Evolutionary conservation across 2,113 vertebrate genomes (phyloP).

Genomic region (Hypanus sabinus): DNA sequence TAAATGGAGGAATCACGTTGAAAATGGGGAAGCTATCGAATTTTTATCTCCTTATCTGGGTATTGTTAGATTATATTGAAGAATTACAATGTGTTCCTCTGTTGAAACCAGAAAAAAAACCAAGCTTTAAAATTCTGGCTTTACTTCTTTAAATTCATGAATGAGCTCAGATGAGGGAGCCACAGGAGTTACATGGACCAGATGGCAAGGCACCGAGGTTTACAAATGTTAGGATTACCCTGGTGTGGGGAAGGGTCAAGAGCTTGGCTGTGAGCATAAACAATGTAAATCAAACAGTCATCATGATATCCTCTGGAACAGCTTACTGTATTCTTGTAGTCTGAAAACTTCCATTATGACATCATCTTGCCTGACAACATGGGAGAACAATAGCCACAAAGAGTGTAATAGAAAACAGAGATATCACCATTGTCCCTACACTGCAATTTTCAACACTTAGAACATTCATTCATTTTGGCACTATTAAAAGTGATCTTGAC

Average conservation of each 20-base stretch:
- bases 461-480: slow-evolving; percentile 24
- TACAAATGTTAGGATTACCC: background rate
- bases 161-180: background rate
- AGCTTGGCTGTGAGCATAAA: background rate
- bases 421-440: background rate
- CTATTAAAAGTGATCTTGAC: background rate
- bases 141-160: background rate
- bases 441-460: background rate
- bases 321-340: background rate
- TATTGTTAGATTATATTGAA: background rate
- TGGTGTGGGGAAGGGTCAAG: background rate
- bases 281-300: background rate
- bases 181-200: background rate
- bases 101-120: background rate
- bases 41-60: background rate
- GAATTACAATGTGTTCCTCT: background rate
- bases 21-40: background rate
- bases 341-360: background rate
- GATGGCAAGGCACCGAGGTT: background rate
- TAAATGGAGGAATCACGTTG: background rate
- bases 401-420: background rate
- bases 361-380: background rate
- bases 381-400: background rate
- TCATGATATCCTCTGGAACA: background rate
- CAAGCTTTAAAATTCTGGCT: background rate